Conservation (phyloP, 1,140 invertebrate species). For the Bicyclus anynana region DNA sequence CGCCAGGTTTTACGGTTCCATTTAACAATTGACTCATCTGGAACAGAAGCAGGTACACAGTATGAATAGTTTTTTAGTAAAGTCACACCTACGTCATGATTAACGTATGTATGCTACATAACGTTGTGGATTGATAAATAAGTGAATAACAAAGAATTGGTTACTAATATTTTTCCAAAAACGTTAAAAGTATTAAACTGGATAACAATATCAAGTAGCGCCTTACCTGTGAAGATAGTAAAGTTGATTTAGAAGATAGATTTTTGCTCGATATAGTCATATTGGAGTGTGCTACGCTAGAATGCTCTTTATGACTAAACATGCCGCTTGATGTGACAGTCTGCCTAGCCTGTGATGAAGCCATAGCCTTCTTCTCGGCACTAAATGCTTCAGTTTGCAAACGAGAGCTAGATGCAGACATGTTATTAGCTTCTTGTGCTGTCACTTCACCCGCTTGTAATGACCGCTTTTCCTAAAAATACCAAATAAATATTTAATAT, state of each 20-base stretch:
- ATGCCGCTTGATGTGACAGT: constrained; percentile 87
- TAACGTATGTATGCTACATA: constrained; percentile 24
- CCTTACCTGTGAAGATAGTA: constrained; percentile 77
- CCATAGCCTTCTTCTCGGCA: constrained; percentile 90
- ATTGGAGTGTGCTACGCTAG: constrained; percentile 86
- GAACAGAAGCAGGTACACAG: constrained; percentile 38
- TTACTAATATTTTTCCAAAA: not conserved
- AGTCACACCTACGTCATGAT: constrained; percentile 43
- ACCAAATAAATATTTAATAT: constrained; percentile 15
- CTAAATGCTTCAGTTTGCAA: constrained; percentile 91
- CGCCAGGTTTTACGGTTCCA: constrained; percentile 78
- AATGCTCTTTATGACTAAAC: constrained; percentile 87
- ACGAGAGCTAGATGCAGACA: constrained; percentile 87
- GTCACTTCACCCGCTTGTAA: constrained; percentile 89
- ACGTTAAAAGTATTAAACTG: not conserved
- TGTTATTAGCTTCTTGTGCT: constrained; percentile 89
- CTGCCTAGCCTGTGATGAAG: constrained; percentile 89
- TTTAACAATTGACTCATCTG: constrained; percentile 83
- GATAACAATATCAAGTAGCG: not conserved
- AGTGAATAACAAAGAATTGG: not conserved
- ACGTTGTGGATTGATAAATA: not conserved
- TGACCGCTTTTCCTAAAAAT: constrained; percentile 85
- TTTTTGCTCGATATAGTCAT: constrained; percentile 87
- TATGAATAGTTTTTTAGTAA: constrained; percentile 26
- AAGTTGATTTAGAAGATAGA: constrained; percentile 82